Evolutionary conservation across 2,113 vertebrate species (phyloP).

Genomic region (Actenoides hombroni): DNA sequence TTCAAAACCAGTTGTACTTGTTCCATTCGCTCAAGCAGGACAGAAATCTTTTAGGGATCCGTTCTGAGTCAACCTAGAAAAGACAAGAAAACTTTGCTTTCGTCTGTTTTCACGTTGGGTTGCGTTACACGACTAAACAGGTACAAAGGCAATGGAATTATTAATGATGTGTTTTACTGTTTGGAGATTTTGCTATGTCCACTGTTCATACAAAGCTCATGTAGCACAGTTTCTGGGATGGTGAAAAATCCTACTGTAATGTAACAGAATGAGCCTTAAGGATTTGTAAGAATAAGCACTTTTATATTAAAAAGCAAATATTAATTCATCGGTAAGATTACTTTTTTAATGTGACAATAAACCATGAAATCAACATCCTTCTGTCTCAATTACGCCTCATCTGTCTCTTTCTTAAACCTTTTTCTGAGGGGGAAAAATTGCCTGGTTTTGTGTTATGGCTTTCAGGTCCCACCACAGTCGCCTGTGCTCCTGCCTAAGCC

Average conservation of each 20-base stretch:
- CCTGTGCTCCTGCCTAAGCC: background rate
- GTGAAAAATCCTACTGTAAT: conserved; percentile 64
- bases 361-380: conserved; percentile 71
- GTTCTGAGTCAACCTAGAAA: conserved; percentile 6
- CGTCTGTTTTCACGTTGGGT: background rate
- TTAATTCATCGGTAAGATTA: conserved; percentile 73
- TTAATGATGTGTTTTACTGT: conserved; percentile 19
- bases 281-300: conserved; percentile 74
- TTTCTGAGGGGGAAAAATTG: background rate
- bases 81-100: background rate
- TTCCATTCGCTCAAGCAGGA: background rate
- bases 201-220: conserved; percentile 47
- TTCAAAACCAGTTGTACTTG: background rate
- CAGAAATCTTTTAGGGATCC: background rate
- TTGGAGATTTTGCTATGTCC: conserved; percentile 66
- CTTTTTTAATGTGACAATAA: conserved; percentile 77
- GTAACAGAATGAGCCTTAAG: conserved; percentile 75
- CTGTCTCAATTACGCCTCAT: conserved; percentile 59
- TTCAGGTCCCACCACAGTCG: background rate
- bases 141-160: conserved; percentile 35
- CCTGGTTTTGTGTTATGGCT: background rate
- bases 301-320: conserved; percentile 77
- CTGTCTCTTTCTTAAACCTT: conserved; percentile 53
- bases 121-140: background rate
- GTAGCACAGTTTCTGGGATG: conserved; percentile 66